A percentile compares a stretch with the other conserved stretches of the same genome.
Evolutionary conservation across 2,888 invertebrate genomes (phyloP).

Genomic region (Eupithecia inturbata): DNA sequence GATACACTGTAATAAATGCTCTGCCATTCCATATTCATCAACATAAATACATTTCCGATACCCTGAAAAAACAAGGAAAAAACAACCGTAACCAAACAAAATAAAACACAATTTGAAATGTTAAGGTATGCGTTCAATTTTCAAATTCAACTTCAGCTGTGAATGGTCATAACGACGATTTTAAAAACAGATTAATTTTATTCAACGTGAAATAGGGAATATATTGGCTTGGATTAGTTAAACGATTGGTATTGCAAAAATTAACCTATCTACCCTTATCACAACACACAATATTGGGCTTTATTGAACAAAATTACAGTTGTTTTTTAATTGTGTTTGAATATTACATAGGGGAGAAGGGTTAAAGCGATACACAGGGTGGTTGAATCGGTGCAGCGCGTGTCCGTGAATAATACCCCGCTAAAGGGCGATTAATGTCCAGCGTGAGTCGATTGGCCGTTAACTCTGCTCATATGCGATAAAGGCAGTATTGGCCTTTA

Average conservation of each 20-base stretch:
- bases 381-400: conserved; percentile 75
- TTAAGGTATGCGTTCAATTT: too few species aligned
- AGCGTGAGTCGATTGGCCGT: conserved; percentile 64
- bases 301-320: conserved; percentile 32
- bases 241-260: conserved; percentile 58
- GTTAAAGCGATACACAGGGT: conserved; percentile 66
- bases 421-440: conserved; percentile 81
- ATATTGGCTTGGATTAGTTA: conserved; percentile 81
- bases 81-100: conserved; percentile 41
- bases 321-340: conserved; percentile 37
- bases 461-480: conserved; percentile 56
- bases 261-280: conserved; percentile 37
- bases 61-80: conserved; percentile 43
- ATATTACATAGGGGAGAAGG: conserved; percentile 44
- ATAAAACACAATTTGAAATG: conserved; percentile 47
- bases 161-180: conserved; percentile 68
- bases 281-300: conserved; percentile 32
- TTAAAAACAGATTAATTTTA: conserved; percentile 80
- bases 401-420: conserved; percentile 82
- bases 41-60: conserved; percentile 58
- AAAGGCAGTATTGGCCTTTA: conserved; percentile 44
- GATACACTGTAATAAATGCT: conserved; percentile 79
- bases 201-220: conserved; percentile 79
- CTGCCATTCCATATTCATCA: conserved; percentile 62
- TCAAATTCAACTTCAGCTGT: too few species aligned